Evolutionary conservation across 2,113 vertebrate species (phyloP), one percentile per base, ranked within the genome.

Genomic region (Beaufortia kweichowensis): DNA sequence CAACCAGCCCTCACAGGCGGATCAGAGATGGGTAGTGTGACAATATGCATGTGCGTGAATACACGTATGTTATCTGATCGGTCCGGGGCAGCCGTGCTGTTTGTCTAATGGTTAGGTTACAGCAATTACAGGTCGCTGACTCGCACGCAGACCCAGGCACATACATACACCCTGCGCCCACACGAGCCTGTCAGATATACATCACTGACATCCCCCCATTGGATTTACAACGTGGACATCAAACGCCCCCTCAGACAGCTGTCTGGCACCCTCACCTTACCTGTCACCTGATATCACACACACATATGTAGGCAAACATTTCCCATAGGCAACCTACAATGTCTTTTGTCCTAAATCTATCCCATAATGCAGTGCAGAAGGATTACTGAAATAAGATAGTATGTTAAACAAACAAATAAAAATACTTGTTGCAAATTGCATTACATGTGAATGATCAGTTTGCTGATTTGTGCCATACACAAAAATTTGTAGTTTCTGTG

Each of bases 21-120:
- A 78, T 67, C 62, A 67, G 41, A 73, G 71, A 35, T 70, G 35
- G 67, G 21, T 31, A 46, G 43, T 29, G 46, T 28, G 67, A 62
- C 17, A 35, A 28, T 78, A 28, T 39, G 76, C 11, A 23, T 75
- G 23, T 39, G 76, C 11, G 29, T 75, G 23, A 15, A 15, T 61
- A 39, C 61, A 14, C 9, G 39, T 57, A 23, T 62, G 64, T 79
- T 77, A 77, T 82, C 76, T 76, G 76, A 85, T 79, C 75, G 21
- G 57, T n/a, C 56, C 26, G 66, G 74, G 68, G 46, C 74, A 79
- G 60, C 59, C 31, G 65, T 62, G 59, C 61, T 75, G 81, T 84
- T 82, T 82, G 72, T 78, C 60, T 68, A 81, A 71, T 48, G 63
- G 66, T 78, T 76, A 71, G 56, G 85, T 85, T 85, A 85, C 74